Evolutionary conservation across 2,888 invertebrate genomes (phyloP).

Genomic region (Athrips mouffetella): DNA sequence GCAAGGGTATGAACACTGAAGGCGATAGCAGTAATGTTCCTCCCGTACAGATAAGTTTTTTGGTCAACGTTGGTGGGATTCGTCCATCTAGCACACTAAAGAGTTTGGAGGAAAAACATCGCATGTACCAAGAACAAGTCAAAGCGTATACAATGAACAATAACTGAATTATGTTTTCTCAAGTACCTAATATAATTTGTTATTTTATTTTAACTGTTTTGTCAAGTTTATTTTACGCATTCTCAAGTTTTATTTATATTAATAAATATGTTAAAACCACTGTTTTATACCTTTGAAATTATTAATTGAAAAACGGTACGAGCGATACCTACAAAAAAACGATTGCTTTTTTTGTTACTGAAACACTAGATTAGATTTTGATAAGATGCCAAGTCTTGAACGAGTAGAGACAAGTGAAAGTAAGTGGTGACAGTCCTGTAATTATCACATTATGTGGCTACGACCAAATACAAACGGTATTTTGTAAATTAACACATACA

Average conservation of each 20-base stretch:
- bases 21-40: constrained; percentile 26
- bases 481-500: too few species aligned
- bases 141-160: constrained; percentile 47
- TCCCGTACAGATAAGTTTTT: constrained; percentile 62
- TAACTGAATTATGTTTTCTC: constrained; percentile 17
- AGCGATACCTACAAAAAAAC: too few species aligned
- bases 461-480: too few species aligned
- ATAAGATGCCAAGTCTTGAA: not conserved
- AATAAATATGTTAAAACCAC: not conserved
- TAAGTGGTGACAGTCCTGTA: not conserved
- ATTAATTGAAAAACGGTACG: too few species aligned
- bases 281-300: too few species aligned
- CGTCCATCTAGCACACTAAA: constrained; percentile 53
- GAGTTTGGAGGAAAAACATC: constrained; percentile 64
- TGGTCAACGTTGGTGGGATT: constrained; percentile 54
- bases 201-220: not conserved
- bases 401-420: not conserved
- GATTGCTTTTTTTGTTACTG: too few species aligned
- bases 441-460: too few species aligned
- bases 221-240: constrained; percentile 9
- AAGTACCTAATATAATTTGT: not conserved
- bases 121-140: constrained; percentile 64
- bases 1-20: constrained; percentile 41
- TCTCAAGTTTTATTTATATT: not conserved
- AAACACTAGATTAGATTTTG: not conserved